Percentiles rank a stretch among this genome's conserved stretches.
Evolutionary conservation across 1,140 invertebrate genomes (phyloP).

Genomic region (Aporrectodea caliginosa): DNA sequence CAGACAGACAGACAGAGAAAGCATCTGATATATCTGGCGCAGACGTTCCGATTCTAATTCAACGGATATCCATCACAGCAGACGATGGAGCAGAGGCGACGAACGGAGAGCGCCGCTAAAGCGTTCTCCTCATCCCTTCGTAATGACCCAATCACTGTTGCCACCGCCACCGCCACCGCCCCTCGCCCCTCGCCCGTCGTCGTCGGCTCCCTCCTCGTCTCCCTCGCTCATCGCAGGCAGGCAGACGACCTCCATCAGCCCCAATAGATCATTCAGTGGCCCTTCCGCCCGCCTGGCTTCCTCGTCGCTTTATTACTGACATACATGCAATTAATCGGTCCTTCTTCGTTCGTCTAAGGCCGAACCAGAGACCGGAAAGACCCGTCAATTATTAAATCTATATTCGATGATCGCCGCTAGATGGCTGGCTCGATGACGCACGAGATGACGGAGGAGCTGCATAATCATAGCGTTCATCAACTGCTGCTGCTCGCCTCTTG

Average conservation of each 20-base stretch:
- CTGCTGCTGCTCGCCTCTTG: too few relatives aligned
- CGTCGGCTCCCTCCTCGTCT: background rate
- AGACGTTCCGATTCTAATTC: background rate
- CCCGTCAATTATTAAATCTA: background rate
- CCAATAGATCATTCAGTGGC: too few relatives aligned
- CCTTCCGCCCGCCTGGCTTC: background rate
- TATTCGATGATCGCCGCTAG: too few relatives aligned
- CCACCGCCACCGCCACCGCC: background rate
- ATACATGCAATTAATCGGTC: background rate
- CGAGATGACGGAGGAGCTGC: too few relatives aligned
- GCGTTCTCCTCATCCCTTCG: background rate
- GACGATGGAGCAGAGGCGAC: background rate
- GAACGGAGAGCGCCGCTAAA: background rate
- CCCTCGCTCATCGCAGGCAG: too few relatives aligned
- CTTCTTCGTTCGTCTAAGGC: background rate
- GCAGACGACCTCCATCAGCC: too few relatives aligned
- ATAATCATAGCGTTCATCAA: too few relatives aligned
- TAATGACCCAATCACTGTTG: background rate
- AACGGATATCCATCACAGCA: background rate
- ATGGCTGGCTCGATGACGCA: too few relatives aligned
- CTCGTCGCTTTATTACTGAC: background rate
- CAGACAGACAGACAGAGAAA: too few relatives aligned
- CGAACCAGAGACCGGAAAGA: background rate
- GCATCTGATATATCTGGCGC: background rate
- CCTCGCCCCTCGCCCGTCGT: background rate